These are phyloP conservation scores for Biston betularia DNA, from an alignment of 2,888 invertebrate species.

Conservation along the genomic window DNA sequence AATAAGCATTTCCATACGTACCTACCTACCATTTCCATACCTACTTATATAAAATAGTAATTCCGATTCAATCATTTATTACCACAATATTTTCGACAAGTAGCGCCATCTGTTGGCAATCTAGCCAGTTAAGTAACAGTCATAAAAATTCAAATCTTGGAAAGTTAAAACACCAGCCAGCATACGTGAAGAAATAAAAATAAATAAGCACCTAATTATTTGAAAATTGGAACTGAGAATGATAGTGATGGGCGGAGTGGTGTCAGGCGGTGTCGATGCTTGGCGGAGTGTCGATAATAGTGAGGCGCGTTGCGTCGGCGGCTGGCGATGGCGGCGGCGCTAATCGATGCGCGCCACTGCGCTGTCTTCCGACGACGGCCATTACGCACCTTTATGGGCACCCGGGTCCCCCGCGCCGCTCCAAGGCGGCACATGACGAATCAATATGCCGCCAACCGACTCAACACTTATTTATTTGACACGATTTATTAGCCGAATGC, in stretches of 20 bases:
- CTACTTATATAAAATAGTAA: too few relatives aligned
- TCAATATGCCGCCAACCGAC: constrained; percentile 86
- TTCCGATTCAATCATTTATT: too few relatives aligned
- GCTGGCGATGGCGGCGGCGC: constrained; percentile 85
- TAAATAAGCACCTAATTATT: constrained; percentile 6
- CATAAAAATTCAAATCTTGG: constrained; percentile 20
- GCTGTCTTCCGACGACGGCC: constrained; percentile 89
- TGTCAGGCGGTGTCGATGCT: constrained; percentile 40
- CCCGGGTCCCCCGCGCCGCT: constrained; percentile 72
- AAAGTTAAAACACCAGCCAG: not conserved
- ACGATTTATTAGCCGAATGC: constrained; percentile 86
- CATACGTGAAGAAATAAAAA: constrained; percentile 9
- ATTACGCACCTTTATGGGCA: constrained; percentile 92
- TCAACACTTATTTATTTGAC: constrained; percentile 86
- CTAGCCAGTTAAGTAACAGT: constrained; percentile 34
- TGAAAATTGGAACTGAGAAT: not conserved
- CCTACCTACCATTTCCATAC: too few relatives aligned
- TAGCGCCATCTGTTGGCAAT: constrained; percentile 56
- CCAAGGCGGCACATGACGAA: constrained; percentile 85
- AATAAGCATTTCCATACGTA: too few relatives aligned
- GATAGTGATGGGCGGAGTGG: constrained; percentile 42
- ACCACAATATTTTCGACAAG: constrained; percentile 29
- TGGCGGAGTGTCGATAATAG: constrained; percentile 44
- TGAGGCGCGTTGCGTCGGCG: constrained; percentile 76
- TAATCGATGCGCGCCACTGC: constrained; percentile 90